Conservation (phyloP, 2,113 vertebrate genomes). For the Campylomormyrus tamandua region DNA sequence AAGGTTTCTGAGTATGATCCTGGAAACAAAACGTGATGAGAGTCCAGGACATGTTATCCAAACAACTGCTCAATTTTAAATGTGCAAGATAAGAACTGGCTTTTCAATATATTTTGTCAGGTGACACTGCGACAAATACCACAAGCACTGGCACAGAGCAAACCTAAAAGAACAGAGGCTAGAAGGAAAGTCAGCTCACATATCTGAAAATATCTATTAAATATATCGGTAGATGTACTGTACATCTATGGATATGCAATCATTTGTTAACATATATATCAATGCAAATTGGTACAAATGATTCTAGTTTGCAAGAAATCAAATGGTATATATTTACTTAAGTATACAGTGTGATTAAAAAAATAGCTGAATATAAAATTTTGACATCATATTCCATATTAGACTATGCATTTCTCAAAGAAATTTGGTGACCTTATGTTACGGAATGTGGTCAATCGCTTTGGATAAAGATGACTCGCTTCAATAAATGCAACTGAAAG, state of each 20-base stretch:
- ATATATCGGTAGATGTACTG: constrained; percentile 3
- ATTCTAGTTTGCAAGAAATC: background rate
- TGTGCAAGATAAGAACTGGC: background rate
- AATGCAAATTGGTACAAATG: background rate
- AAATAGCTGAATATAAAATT: background rate
- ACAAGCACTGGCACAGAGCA: constrained; percentile 1
- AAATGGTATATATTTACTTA: background rate
- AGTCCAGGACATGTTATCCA: background rate
- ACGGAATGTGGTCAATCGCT: background rate
- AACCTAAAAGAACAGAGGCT: background rate
- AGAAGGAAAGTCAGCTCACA: constrained; percentile 1
- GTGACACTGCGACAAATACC: background rate
- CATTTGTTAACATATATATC: constrained; percentile 9
- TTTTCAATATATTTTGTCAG: background rate
- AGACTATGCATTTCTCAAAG: background rate
- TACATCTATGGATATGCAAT: constrained; percentile 16
- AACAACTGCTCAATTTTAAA: background rate
- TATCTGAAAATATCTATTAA: background rate
- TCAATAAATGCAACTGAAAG: background rate
- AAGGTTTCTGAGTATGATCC: background rate
- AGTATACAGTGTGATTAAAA: background rate
- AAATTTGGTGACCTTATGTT: background rate
- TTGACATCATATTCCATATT: background rate
- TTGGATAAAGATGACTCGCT: background rate
- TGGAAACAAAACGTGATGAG: background rate